These are phyloP conservation scores for Etheostoma perlongum DNA, from an alignment of 2,797 vertebrate genomes.

Conservation along the genomic window DNA sequence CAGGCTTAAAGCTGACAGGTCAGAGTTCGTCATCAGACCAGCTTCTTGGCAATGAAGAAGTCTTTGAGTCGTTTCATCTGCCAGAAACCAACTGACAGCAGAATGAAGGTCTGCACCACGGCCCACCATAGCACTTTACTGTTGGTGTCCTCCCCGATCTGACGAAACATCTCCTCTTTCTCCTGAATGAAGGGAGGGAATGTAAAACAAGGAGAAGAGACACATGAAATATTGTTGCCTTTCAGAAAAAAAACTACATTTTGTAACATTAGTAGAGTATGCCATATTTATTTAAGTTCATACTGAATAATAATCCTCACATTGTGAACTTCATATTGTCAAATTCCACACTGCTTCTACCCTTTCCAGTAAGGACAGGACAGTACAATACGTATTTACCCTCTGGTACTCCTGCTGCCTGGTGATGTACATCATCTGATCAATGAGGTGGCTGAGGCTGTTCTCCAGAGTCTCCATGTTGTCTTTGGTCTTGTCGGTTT, in stretches of 20 bases:
- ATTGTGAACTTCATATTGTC: neutral
- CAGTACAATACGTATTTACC: conserved; percentile 73
- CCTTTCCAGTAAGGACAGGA: neutral
- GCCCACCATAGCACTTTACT: conserved; percentile 93
- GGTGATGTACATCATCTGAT: conserved; percentile 88
- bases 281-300: neutral
- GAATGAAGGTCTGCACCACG: conserved; percentile 86
- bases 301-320: neutral
- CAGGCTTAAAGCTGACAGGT: neutral
- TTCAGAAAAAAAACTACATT: neutral
- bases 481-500: conserved; percentile 84
- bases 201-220: neutral
- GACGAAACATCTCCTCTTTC: conserved; percentile 92
- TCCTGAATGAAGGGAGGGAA: conserved; percentile 75
- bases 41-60: conserved; percentile 94
- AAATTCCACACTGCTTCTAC: neutral
- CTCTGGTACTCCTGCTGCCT: conserved; percentile 92
- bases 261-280: neutral
- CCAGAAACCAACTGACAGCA: conserved; percentile 91
- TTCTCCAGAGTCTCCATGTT: conserved; percentile 85
- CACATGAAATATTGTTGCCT: neutral
- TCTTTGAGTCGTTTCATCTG: conserved; percentile 93
- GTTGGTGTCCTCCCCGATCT: conserved; percentile 91
- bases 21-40: conserved; percentile 83
- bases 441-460: conserved; percentile 85